These are phyloP conservation scores for Cervus canadensis DNA, from an alignment of 2,113 vertebrate species.

Conservation along the genomic window DNA sequence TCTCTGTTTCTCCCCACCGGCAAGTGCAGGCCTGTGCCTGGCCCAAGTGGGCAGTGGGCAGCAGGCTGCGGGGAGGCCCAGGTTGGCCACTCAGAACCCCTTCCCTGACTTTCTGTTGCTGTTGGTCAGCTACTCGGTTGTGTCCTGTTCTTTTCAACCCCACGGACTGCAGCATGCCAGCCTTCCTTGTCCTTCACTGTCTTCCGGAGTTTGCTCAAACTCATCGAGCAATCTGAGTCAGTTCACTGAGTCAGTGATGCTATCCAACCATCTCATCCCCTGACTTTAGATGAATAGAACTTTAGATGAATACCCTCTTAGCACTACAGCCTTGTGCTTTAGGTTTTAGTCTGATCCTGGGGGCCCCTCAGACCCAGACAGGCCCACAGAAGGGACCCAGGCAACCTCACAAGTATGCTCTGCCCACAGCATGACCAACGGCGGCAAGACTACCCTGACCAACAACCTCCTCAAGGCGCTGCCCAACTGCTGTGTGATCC, in stretches of 20 bases:
- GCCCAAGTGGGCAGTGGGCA: neutral
- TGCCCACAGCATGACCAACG: slow-evolving; percentile 88
- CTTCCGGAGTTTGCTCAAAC: neutral
- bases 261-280: neutral
- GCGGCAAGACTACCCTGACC: slow-evolving; percentile 95
- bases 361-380: neutral
- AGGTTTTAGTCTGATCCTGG: neutral
- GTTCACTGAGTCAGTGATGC: neutral
- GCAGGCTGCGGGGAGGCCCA: neutral
- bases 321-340: neutral
- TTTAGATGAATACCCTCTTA: neutral
- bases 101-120: neutral
- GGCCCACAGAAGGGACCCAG: neutral
- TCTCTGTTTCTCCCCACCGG: neutral
- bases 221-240: neutral
- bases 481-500: slow-evolving; percentile 95
- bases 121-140: neutral
- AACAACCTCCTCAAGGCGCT: slow-evolving; percentile 82
- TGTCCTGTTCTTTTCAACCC: neutral
- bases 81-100: neutral
- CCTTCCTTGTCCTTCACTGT: neutral
- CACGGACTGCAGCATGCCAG: neutral
- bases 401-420: neutral
- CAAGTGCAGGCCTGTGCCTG: neutral
- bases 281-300: neutral